A percentile compares a stretch with the other conserved stretches of the same genome.
Evolutionary conservation across 2,113 vertebrate genomes (phyloP).

Genomic region (Upupa epops): DNA sequence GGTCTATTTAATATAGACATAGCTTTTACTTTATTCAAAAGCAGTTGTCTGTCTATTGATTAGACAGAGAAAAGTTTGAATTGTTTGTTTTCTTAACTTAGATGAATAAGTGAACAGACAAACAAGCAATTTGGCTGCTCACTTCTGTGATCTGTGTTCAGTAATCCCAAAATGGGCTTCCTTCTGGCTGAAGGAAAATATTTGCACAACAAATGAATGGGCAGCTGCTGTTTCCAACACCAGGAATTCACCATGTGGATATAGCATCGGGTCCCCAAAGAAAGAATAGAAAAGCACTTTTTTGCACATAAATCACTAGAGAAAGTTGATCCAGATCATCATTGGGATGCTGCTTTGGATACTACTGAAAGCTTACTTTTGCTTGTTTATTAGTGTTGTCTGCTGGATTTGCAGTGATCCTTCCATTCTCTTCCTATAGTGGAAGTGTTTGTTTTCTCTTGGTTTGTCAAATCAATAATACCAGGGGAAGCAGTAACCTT

Average conservation of each 20-base stretch:
- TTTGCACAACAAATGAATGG: slow-evolving; percentile 25
- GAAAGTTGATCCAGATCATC: neutral
- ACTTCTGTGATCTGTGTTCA: neutral
- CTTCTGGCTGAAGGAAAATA: slow-evolving; percentile 7
- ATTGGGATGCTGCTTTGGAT: slow-evolving; percentile 5
- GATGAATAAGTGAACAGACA: neutral
- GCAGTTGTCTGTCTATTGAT: neutral
- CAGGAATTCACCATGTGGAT: slow-evolving; percentile 22
- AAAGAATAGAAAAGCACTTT: slow-evolving; percentile 33
- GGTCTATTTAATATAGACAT: neutral
- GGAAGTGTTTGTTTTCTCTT: slow-evolving; percentile 29
- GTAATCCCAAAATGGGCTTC: neutral
- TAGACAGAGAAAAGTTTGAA: neutral
- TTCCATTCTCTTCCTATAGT: neutral
- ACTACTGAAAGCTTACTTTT: neutral
- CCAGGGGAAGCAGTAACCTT: slow-evolving; percentile 28
- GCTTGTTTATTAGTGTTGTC: neutral
- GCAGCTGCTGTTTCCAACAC: neutral
- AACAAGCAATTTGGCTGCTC: neutral
- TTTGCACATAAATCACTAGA: slow-evolving; percentile 19
- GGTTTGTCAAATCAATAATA: slow-evolving; percentile 14
- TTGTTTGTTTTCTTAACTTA: neutral
- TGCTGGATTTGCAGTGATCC: slow-evolving; percentile 26
- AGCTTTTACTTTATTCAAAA: neutral
- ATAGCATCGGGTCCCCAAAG: slow-evolving; percentile 19